Base-by-base conservation (phyloP, 2,888 invertebrate species). In the Aspidiotus destructor region DNA sequence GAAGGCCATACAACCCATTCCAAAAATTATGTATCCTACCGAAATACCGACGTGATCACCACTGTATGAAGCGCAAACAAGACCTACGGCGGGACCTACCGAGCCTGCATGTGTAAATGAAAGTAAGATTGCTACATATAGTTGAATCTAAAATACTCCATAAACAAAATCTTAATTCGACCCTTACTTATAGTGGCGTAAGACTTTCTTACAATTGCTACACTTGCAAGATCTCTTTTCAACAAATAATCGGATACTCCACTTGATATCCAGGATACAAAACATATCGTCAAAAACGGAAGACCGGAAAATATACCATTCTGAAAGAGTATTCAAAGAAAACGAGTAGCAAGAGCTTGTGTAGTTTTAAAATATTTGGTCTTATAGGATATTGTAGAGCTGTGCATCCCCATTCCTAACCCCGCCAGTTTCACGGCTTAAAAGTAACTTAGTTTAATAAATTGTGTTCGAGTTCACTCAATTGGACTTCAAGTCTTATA, bases 1-100 rank as follows among this genome's bases (percentile, higher is more conserved):
- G 11, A 84, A 82, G 0, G 85, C 85, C 85, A 86, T 85, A 5
- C 84, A 76, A 10, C 84, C 85, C 85, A 86, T 86, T 64, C 85
- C 83, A 0, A 84, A 79, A 7, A 85, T 85, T 75, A 86, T 85
- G 7, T 85, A 79, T 13, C 80, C 76, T 1, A 86, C 83, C 0
- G 84, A 85, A 0, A 81, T 74, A 3, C 79, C 76, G 13, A 83
- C 80, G 76, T 86, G 80, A 74, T 85, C 86, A 62, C 84, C 85
- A 8, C 74, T 71, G 69, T 74, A 74, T 0, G 74, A 72, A 11
- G 74, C 74, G 3, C 73, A 72, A n/a, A 74, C 40, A 28, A 74
- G 74, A 28, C 74, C 74, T 0, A 73, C 48, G 7, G 73, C 73
- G 11, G 74, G 74, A 3, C 74, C 74, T 7, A 74, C 62, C 8